Evolutionary conservation across 2,888 invertebrate species (phyloP).

Genomic region (Augochlorella aurata): DNA sequence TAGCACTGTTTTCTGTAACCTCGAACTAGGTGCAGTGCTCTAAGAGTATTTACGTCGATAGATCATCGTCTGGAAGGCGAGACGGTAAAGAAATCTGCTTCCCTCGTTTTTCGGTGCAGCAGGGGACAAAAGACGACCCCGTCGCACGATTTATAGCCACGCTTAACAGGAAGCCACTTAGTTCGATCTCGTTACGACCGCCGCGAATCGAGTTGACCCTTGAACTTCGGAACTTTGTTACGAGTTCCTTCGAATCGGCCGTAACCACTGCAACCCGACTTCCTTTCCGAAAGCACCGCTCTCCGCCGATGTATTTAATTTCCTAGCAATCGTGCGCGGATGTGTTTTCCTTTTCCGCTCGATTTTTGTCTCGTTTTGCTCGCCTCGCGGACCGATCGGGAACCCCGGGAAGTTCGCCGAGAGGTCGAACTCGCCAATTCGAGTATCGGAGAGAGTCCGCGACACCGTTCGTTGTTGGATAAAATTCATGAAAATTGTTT

Average conservation of each 20-base stretch:
- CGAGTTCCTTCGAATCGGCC: constrained; percentile 61
- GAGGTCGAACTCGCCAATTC: background rate
- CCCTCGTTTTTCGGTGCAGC: background rate
- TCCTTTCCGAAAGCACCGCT: constrained; percentile 48
- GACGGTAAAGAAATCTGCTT: background rate
- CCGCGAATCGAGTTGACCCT: constrained; percentile 67
- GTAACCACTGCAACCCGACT: constrained; percentile 59
- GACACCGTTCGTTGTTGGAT: background rate
- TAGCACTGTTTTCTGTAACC: no score
- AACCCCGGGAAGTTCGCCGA: background rate
- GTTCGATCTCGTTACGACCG: constrained; percentile 59
- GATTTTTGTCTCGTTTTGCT: background rate
- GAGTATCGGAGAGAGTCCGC: background rate
- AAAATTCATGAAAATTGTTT: background rate
- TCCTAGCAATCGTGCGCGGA: constrained; percentile 33
- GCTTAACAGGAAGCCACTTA: constrained; percentile 50
- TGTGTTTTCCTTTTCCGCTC: background rate
- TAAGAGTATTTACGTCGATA: background rate
- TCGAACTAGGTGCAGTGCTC: no score
- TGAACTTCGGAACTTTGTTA: constrained; percentile 69
- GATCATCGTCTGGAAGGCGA: background rate
- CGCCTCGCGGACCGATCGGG: background rate
- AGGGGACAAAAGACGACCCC: constrained; percentile 30
- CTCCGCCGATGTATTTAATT: constrained; percentile 50
- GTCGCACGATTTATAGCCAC: constrained; percentile 43